These are phyloP conservation scores for Orchesella flavescens DNA, from an alignment of 2,888 invertebrate genomes.

Conservation along the genomic window DNA sequence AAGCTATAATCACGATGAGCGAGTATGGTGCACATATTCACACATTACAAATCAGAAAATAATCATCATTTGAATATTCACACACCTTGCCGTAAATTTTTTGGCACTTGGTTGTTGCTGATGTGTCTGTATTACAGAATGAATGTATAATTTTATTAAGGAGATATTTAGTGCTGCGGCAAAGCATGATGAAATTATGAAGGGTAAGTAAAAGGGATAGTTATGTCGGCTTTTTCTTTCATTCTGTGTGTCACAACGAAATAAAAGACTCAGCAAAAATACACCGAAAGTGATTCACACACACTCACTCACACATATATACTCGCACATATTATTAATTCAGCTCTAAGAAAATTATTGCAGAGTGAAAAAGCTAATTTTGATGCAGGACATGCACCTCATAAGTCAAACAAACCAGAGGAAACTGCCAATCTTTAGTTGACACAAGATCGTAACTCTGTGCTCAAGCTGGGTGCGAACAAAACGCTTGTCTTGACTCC, in stretches of 20 bases:
- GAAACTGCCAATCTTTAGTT: constrained; percentile 55
- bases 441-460: constrained; percentile 51
- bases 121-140: no score
- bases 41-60: not conserved
- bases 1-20: not conserved
- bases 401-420: constrained; percentile 43
- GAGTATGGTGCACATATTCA: not conserved
- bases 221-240: constrained; percentile 5
- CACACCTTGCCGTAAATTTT: not conserved
- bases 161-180: no score
- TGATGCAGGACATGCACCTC: constrained; percentile 45
- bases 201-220: constrained; percentile 14
- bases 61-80: not conserved
- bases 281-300: constrained; percentile 15
- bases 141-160: no score
- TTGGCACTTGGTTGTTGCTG: constrained; percentile 3
- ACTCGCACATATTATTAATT: constrained; percentile 37
- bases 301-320: no score
- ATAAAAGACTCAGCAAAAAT: not conserved
- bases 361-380: constrained; percentile 37
- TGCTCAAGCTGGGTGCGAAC: constrained; percentile 52
- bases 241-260: not conserved
- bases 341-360: constrained; percentile 34
- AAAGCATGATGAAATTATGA: constrained; percentile 12
- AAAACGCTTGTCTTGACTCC: constrained; percentile 46